Evolutionary conservation across 2,888 invertebrate genomes (phyloP).

Genomic region (Eledona agricola): DNA sequence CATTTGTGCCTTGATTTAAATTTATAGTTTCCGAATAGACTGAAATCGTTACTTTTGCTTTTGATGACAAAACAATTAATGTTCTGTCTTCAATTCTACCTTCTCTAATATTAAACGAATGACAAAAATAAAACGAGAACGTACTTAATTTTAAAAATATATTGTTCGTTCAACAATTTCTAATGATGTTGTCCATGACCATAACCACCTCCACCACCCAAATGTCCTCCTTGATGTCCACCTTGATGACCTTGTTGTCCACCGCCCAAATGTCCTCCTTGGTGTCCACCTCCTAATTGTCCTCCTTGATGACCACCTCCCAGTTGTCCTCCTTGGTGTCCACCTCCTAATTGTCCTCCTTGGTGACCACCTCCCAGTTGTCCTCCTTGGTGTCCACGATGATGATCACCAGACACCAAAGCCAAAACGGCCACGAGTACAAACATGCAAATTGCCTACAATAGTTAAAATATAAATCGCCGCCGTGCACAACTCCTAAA

Average conservation of each 20-base stretch:
- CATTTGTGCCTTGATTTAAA: neutral
- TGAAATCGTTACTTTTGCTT: too few species aligned
- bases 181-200: neutral
- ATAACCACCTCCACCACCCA: constrained; percentile 1
- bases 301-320: constrained; percentile 1
- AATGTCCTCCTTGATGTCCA: constrained; percentile 6
- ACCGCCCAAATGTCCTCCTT: constrained; percentile 1
- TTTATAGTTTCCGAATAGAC: too few species aligned
- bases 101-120: too few species aligned
- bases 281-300: constrained; percentile 2
- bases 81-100: too few species aligned
- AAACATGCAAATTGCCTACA: neutral
- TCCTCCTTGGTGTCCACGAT: neutral
- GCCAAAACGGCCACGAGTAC: neutral
- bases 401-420: neutral
- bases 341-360: constrained; percentile 1
- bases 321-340: neutral
- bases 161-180: neutral
- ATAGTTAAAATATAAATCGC: too few species aligned
- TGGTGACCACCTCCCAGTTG: neutral
- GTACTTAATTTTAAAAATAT: neutral
- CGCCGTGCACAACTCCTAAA: too few species aligned
- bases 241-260: constrained; percentile 3
- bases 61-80: too few species aligned
- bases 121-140: constrained; percentile 1